A percentile compares a stretch with the other conserved stretches of the same genome.
Evolutionary conservation across 2,113 vertebrate genomes (phyloP).

Genomic region (Carassius auratus): DNA sequence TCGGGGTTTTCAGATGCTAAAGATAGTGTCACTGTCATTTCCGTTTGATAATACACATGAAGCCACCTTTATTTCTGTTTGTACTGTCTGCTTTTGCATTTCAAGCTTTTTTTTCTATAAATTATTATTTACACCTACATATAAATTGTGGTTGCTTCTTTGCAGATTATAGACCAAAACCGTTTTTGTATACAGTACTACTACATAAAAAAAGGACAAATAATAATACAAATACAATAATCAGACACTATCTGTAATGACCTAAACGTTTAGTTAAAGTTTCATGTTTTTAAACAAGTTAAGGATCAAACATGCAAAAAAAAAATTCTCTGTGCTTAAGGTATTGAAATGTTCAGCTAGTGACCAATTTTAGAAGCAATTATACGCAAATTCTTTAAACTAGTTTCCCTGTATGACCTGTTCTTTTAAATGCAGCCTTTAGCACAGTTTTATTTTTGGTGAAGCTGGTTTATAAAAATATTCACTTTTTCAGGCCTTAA

Average conservation of each 20-base stretch:
- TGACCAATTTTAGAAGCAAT: neutral
- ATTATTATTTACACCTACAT: neutral
- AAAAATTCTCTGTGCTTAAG: neutral
- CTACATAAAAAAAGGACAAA: neutral
- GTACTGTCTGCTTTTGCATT: neutral
- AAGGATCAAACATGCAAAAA: neutral
- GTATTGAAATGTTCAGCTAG: conserved; percentile 7
- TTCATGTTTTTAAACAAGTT: neutral
- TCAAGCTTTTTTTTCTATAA: neutral
- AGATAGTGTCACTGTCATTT: neutral
- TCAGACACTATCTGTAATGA: neutral
- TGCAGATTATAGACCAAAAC: neutral
- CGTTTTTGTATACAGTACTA: neutral
- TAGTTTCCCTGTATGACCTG: conserved; percentile 11
- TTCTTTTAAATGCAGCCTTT: conserved; percentile 11
- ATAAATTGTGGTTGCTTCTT: neutral
- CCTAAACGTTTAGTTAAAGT: neutral
- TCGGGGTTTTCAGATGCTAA: neutral
- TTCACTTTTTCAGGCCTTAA: conserved; percentile 1
- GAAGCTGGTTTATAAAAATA: conserved; percentile 21
- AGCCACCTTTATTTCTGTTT: neutral
- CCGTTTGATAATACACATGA: neutral
- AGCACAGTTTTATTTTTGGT: conserved; percentile 33
- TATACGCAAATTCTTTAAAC: conserved; percentile 3
- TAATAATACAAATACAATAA: neutral